Conservation (phyloP, 2,113 vertebrate genomes). For the Felis chaus region DNA sequence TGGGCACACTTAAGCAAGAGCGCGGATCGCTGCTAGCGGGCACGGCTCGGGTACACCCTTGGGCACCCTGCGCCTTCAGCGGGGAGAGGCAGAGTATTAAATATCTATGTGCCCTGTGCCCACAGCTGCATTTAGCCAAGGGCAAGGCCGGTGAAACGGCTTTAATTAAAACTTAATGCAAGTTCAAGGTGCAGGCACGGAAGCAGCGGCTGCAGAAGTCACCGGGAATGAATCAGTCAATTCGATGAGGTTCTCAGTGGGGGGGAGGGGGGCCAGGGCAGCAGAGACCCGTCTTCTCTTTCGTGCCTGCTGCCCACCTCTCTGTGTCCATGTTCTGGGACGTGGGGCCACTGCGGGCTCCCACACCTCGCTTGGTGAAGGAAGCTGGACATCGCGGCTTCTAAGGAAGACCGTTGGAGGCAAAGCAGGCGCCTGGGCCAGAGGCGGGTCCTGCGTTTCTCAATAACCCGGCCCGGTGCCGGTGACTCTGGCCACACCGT, state of each 20-base stretch:
- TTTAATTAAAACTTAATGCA: slow-evolving; percentile 82
- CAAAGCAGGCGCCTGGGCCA: fast-evolving
- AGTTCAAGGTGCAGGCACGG: slow-evolving; percentile 74
- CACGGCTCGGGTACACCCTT: slow-evolving; percentile 80
- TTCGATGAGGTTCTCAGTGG: slow-evolving; percentile 44
- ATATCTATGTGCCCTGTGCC: slow-evolving; percentile 77
- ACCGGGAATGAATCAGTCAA: slow-evolving; percentile 74
- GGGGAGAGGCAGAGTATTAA: slow-evolving; percentile 80
- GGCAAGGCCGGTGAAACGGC: slow-evolving; percentile 80
- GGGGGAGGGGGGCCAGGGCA: neutral
- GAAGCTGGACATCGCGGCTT: neutral
- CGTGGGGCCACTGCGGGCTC: neutral
- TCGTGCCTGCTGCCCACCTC: neutral
- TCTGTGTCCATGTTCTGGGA: neutral
- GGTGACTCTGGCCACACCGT: neutral
- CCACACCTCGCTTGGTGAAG: neutral
- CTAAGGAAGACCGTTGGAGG: neutral
- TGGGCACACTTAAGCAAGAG: slow-evolving; percentile 82
- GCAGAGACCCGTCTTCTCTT: neutral
- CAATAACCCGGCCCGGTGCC: fast-evolving
- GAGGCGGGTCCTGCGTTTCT: neutral
- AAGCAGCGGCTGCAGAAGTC: slow-evolving; percentile 61
- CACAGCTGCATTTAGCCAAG: slow-evolving; percentile 79
- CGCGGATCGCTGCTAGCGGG: slow-evolving; percentile 63
- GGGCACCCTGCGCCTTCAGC: slow-evolving; percentile 75